Conservation (phyloP, 1,140 invertebrate genomes). For the Pseudomyrmex flavicornis region DNA sequence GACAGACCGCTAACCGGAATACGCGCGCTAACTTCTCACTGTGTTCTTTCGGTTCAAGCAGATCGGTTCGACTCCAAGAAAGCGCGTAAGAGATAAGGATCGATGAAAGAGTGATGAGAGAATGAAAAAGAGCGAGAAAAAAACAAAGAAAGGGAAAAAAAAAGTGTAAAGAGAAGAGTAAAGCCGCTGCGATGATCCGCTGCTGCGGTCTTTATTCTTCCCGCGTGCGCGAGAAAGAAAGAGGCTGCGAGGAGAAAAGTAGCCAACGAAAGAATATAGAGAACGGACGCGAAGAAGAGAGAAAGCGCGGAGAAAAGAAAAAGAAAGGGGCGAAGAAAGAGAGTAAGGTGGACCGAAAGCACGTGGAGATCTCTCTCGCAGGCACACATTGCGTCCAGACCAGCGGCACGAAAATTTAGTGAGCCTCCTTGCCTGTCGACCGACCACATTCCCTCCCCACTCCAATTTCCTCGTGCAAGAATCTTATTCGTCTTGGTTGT, state of each 20-base stretch:
- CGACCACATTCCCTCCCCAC: constrained; percentile 83
- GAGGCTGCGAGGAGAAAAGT: constrained; percentile 46
- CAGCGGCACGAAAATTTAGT: constrained; percentile 81
- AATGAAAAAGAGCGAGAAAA: constrained; percentile 33
- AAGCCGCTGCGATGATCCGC: constrained; percentile 39
- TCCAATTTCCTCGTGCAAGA: constrained; percentile 74
- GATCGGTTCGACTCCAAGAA: constrained; percentile 54
- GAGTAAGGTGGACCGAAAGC: constrained; percentile 68
- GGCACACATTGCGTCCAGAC: constrained; percentile 74
- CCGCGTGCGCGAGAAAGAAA: constrained; percentile 53
- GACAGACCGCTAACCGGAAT: constrained; percentile 76
- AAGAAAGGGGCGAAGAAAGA: background rate
- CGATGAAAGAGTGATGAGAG: constrained; percentile 31
- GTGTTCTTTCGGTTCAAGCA: constrained; percentile 58
- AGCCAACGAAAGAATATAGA: constrained; percentile 29
- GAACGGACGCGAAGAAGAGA: constrained; percentile 21
- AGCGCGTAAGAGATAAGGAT: constrained; percentile 56
- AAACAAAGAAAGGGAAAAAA: constrained; percentile 30
- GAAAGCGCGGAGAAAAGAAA: constrained; percentile 21
- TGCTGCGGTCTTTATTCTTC: constrained; percentile 56
- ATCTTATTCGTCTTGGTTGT: constrained; percentile 73
- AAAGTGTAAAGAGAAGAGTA: constrained; percentile 50
- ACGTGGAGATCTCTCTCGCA: constrained; percentile 75
- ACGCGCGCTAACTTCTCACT: constrained; percentile 67
- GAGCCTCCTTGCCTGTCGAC: constrained; percentile 78